Evolutionary conservation across 2,797 vertebrate genomes (phyloP).

Genomic region (Enteromius thamalakanensis): DNA sequence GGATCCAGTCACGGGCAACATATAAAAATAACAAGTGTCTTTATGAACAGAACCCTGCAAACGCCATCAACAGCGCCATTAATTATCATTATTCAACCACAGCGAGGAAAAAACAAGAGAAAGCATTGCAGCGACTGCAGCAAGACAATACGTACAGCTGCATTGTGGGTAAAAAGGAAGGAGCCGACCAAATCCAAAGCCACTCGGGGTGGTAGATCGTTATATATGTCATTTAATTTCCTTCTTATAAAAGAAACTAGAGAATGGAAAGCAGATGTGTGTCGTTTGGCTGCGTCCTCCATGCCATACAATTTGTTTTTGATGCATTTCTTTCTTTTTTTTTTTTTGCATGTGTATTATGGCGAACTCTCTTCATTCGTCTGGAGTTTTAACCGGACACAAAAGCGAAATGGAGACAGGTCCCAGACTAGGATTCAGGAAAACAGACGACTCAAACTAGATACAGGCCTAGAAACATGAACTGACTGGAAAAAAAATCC

Average conservation of each 20-base stretch:
- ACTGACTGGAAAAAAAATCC: slow-evolving; percentile 59
- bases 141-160: slow-evolving; percentile 26
- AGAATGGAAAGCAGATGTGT: slow-evolving; percentile 54
- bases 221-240: slow-evolving; percentile 56
- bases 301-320: slow-evolving; percentile 67
- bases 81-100: slow-evolving; percentile 45
- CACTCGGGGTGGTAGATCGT: slow-evolving; percentile 51
- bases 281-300: slow-evolving; percentile 35
- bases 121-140: not conserved
- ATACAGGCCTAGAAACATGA: slow-evolving; percentile 73
- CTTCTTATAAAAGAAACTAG: slow-evolving; percentile 51
- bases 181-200: slow-evolving; percentile 31
- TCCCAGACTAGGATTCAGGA: slow-evolving; percentile 62
- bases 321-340: slow-evolving; percentile 53
- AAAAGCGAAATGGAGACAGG: slow-evolving; percentile 51
- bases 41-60: slow-evolving; percentile 7
- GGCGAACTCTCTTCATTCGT: slow-evolving; percentile 55
- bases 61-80: slow-evolving; percentile 35
- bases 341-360: slow-evolving; percentile 50
- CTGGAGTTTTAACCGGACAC: slow-evolving; percentile 61
- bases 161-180: slow-evolving; percentile 37
- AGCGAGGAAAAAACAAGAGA: slow-evolving; percentile 12
- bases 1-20: slow-evolving; percentile 25
- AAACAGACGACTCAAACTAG: slow-evolving; percentile 72
- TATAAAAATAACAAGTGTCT: slow-evolving; percentile 38